phyloP scores from a whole-genome alignment of 2,888 invertebrate genomes.

The Cataglyphis livida region DNA sequence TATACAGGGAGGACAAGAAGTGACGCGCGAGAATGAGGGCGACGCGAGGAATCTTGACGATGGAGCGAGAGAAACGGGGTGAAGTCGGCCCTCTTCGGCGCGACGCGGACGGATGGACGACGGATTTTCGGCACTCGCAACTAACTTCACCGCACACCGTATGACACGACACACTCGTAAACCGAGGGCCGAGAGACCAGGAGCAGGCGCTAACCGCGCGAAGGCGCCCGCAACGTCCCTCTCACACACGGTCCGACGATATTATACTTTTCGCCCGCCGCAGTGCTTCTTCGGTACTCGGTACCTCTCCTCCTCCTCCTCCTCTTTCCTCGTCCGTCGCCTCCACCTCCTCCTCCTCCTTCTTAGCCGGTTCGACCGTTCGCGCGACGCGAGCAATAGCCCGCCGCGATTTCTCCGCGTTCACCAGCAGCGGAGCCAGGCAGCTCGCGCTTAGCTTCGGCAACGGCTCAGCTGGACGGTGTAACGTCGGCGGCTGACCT shows the following conservation, averaged over 20 bases:
- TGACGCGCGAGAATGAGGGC: background rate
- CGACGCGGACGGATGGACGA: conserved; percentile 21
- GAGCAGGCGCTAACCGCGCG: conserved; percentile 50
- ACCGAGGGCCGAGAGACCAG: conserved; percentile 28
- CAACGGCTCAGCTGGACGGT: conserved; percentile 81
- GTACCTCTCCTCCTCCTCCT: conserved; percentile 33
- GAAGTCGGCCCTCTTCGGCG: conserved; percentile 31
- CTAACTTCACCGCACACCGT: conserved; percentile 41
- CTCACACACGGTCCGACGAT: conserved; percentile 41
- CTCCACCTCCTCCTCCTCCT: conserved; percentile 36
- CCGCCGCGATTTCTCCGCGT: conserved; percentile 44
- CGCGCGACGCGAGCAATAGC: conserved; percentile 40
- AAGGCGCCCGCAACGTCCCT: conserved; percentile 54
- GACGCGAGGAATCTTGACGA: background rate
- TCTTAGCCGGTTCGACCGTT: conserved; percentile 43
- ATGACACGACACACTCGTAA: conserved; percentile 8
- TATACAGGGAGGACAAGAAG: background rate
- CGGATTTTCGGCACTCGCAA: conserved; percentile 16
- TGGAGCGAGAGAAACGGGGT: conserved; percentile 23
- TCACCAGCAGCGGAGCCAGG: conserved; percentile 53
- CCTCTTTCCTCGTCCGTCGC: conserved; percentile 41
- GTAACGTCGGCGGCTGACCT: conserved; percentile 79
- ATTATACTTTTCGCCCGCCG: conserved; percentile 45
- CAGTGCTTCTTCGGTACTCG: conserved; percentile 47
- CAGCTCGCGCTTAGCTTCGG: conserved; percentile 69